Conservation (phyloP, 2,888 invertebrate genomes). For the Homarus gammarus region DNA sequence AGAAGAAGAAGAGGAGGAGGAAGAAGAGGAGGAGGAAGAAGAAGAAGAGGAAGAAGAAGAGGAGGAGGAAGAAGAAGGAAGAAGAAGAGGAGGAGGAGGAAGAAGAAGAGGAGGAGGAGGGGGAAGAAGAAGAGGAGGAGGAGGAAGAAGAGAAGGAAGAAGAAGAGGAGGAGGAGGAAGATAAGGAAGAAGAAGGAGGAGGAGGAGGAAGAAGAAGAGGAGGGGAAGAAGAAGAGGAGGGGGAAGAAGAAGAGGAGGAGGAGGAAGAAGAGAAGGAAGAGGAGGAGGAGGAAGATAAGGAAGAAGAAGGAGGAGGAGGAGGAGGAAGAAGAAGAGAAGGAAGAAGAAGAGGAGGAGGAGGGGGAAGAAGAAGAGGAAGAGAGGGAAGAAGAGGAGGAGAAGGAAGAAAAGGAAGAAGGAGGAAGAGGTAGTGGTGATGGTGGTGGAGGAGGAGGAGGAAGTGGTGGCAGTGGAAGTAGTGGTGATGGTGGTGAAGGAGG, state of each 20-base stretch:
- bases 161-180: background rate
- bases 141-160: background rate
- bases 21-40: background rate
- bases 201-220: background rate
- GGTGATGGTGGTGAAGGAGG: too few species aligned
- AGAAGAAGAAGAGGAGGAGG: background rate
- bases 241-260: background rate
- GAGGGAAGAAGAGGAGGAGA: background rate
- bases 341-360: background rate
- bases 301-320: background rate
- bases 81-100: background rate
- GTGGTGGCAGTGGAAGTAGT: too few species aligned
- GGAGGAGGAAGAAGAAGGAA: background rate
- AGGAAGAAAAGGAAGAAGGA: conserved; percentile 3
- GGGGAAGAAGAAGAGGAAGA: too few species aligned
- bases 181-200: too few species aligned
- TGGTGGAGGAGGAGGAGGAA: too few species aligned
- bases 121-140: background rate
- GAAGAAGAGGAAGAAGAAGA: background rate
- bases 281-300: background rate
- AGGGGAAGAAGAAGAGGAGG: background rate
- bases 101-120: too few species aligned
- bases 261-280: too few species aligned
- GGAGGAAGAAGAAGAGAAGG: background rate
- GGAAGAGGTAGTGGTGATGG: background rate